phyloP scores from a whole-genome alignment of 2,888 invertebrate species.

The Gastracanthus pulcherrimus region DNA sequence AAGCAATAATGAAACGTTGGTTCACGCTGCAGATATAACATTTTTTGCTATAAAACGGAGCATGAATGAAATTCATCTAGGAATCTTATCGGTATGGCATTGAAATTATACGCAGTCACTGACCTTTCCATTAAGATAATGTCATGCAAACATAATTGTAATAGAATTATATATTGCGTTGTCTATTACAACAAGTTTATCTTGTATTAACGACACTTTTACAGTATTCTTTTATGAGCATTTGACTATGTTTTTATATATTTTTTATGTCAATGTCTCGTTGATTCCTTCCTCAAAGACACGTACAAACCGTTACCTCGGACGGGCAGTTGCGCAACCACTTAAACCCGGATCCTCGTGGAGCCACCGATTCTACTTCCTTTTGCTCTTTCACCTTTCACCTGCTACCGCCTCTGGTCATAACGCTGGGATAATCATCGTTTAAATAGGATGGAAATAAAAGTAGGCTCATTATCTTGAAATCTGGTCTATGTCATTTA shows the following conservation, averaged over 20 bases:
- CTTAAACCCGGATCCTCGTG: conserved; percentile 19
- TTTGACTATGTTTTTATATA: neutral
- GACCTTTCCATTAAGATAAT: neutral
- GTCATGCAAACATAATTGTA: neutral
- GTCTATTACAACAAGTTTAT: neutral
- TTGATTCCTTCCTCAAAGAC: neutral
- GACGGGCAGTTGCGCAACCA: conserved; percentile 1
- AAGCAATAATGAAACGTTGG: neutral
- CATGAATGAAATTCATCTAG: neutral
- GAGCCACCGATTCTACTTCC: neutral
- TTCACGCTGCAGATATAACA: neutral
- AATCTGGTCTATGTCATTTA: neutral
- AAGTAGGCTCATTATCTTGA: neutral
- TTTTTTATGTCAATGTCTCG: neutral
- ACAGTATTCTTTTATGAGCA: neutral
- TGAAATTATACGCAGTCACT: neutral
- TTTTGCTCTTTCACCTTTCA: neutral
- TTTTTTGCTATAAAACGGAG: neutral
- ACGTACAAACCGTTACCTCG: neutral
- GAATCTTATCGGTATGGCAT: neutral
- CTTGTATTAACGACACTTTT: neutral
- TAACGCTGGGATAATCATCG: neutral
- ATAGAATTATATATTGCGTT: neutral
- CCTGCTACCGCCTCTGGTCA: neutral
- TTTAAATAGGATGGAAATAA: neutral